These are phyloP conservation scores for Cebus imitator DNA, from an alignment of 2,113 vertebrate species.

Conservation along the genomic window DNA sequence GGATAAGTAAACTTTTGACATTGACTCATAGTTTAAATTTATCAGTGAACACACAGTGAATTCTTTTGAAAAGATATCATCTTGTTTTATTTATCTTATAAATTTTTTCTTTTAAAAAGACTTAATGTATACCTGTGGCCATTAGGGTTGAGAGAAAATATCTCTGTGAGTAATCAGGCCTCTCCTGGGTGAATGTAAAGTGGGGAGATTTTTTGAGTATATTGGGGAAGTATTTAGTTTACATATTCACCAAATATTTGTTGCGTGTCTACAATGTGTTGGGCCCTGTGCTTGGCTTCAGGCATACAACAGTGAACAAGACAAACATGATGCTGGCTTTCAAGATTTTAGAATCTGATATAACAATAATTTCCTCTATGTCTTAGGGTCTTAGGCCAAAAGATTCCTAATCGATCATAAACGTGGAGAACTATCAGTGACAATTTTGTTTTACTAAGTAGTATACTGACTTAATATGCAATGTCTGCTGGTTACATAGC, in stretches of 20 bases:
- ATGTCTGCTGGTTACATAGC: not conserved
- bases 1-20: constrained; percentile 16
- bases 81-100: not conserved
- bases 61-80: not conserved
- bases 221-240: not conserved
- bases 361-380: not conserved
- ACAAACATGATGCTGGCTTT: not conserved
- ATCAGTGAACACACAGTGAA: not conserved
- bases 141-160: not conserved
- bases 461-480: not conserved
- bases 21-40: not conserved
- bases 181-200: not conserved
- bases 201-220: not conserved
- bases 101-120: not conserved
- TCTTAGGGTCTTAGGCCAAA: not conserved
- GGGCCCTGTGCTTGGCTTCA: not conserved
- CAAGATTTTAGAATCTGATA: not conserved
- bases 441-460: constrained; percentile 17
- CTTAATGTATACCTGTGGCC: not conserved
- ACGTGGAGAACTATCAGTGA: not conserved
- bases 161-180: not conserved
- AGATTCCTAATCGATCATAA: not conserved
- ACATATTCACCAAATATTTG: not conserved
- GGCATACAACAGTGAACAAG: not conserved
- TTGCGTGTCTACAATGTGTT: not conserved